A percentile compares a stretch with the other conserved stretches of the same genome.
These are phyloP conservation scores for Micromesistius poutassou DNA, from an alignment of 2,797 vertebrate species.

Conservation along the genomic window DNA sequence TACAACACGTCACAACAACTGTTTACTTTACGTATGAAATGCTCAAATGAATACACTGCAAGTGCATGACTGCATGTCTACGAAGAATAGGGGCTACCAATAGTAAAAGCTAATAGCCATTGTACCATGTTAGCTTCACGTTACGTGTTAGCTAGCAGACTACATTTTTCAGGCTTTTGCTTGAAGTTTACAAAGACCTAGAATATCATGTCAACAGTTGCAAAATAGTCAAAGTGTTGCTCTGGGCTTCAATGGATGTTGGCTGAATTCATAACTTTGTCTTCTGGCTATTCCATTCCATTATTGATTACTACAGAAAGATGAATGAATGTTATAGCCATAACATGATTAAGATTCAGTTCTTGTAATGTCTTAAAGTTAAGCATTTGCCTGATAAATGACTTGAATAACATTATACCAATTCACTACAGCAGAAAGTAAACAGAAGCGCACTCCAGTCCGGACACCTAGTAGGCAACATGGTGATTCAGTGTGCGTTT, in stretches of 20 bases:
- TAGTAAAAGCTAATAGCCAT: background rate
- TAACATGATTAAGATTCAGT: background rate
- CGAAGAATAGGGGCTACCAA: background rate
- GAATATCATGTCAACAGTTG: background rate
- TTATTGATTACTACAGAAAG: background rate
- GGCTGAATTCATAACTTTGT: background rate
- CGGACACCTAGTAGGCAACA: too few species aligned
- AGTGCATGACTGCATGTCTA: background rate
- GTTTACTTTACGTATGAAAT: background rate
- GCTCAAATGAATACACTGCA: background rate
- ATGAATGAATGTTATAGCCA: background rate
- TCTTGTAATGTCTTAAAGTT: background rate
- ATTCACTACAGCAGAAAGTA: background rate
- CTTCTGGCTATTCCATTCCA: background rate
- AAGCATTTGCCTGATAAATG: background rate
- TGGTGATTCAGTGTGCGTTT: too few species aligned
- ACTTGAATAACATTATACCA: background rate
- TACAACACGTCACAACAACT: background rate
- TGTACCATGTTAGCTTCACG: background rate
- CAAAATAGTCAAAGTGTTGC: background rate
- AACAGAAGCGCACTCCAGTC: too few species aligned
- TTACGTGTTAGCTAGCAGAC: background rate
- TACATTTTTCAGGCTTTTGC: background rate
- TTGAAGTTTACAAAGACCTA: background rate
- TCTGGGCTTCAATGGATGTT: background rate